Percentiles rank a stretch among this genome's conserved stretches.
Conservation (phyloP, 2,888 invertebrate species). For the Dendrolimus houi region DNA sequence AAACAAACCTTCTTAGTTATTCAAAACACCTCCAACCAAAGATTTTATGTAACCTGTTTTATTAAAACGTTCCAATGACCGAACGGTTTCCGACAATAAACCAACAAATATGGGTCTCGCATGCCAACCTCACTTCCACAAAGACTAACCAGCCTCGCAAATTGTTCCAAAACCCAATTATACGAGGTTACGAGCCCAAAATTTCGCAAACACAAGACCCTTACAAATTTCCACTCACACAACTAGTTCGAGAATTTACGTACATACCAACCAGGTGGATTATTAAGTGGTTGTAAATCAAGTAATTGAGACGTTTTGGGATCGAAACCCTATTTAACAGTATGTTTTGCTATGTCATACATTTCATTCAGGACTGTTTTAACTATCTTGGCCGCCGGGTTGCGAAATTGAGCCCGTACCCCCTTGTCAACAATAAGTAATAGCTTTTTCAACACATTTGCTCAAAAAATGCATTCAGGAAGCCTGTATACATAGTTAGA, state of each 20-base stretch:
- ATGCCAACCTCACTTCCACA: slow-evolving; percentile 16
- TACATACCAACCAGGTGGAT: not conserved
- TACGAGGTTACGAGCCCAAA: slow-evolving; percentile 28
- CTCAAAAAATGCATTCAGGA: too few species aligned
- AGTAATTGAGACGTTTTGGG: not conserved
- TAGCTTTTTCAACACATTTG: too few species aligned
- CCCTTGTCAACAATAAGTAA: too few species aligned
- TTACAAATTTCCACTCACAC: not conserved
- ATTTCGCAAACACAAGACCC: slow-evolving; percentile 10
- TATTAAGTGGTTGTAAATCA: not conserved
- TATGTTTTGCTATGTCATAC: not conserved
- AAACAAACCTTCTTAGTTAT: not conserved
- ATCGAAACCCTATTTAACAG: not conserved
- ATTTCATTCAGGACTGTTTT: too few species aligned
- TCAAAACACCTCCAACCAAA: not conserved
- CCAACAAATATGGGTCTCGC: slow-evolving; percentile 19
- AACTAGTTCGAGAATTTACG: not conserved
- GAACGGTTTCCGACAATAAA: slow-evolving; percentile 15
- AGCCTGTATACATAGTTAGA: too few species aligned
- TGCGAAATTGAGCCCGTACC: too few species aligned
- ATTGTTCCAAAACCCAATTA: slow-evolving; percentile 57
- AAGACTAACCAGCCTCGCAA: slow-evolving; percentile 29
- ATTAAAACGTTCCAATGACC: not conserved
- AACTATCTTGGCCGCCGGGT: too few species aligned
- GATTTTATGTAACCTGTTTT: not conserved